Evolutionary conservation across 2,888 invertebrate genomes (phyloP).

Genomic region (Neelides folsomi): DNA sequence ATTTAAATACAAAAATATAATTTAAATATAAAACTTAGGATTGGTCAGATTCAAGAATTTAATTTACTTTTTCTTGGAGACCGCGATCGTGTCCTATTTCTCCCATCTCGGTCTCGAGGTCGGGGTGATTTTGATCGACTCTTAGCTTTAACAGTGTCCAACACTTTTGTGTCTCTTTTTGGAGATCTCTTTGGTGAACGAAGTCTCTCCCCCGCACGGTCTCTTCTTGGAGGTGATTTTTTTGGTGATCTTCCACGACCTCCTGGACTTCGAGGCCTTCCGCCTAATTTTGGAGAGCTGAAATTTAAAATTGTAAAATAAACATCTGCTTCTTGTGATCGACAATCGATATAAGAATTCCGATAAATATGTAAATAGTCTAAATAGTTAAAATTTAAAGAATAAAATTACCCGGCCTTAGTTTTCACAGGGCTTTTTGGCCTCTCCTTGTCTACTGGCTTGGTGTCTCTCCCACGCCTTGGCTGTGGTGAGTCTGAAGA

Average conservation of each 20-base stretch:
- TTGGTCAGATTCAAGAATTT: too few species aligned
- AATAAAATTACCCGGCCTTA: conserved; percentile 14
- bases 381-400: too few species aligned
- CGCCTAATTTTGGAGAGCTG: conserved; percentile 11
- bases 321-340: too few species aligned
- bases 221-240: conserved; percentile 5
- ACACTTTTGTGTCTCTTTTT: conserved; percentile 2
- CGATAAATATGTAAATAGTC: too few species aligned
- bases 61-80: conserved; percentile 24
- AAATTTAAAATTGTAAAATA: neutral
- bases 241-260: neutral
- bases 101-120: conserved; percentile 34
- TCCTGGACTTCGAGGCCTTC: conserved; percentile 4
- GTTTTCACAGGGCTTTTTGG: conserved; percentile 17
- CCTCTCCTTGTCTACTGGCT: conserved; percentile 11
- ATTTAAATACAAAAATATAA: too few species aligned
- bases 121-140: conserved; percentile 47
- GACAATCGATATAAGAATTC: too few species aligned
- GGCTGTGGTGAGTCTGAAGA: conserved; percentile 30
- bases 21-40: too few species aligned
- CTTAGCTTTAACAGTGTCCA: conserved; percentile 5
- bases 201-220: conserved; percentile 10
- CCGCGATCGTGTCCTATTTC: conserved; percentile 25
- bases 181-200: conserved; percentile 20
- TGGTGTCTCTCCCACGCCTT: conserved; percentile 17